Conservation (phyloP, 2,113 vertebrate genomes). For the Verasper variegatus region DNA sequence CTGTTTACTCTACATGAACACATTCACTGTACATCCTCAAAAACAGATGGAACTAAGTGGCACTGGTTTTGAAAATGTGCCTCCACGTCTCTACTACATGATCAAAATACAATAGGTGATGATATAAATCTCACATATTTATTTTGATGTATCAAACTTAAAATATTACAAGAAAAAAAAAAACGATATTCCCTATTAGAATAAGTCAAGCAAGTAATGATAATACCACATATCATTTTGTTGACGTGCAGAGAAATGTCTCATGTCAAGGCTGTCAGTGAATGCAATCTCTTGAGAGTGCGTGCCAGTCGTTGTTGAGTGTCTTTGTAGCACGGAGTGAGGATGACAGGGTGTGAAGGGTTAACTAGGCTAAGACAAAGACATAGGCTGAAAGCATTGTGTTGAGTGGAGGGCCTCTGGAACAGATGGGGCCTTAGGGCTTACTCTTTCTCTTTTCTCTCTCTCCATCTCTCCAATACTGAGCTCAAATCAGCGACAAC, state of each 20-base stretch:
- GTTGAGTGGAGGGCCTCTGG: constrained; percentile 68
- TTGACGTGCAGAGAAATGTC: constrained; percentile 40
- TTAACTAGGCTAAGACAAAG: constrained; percentile 83
- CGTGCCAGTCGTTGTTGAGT: background rate
- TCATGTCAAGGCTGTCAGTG: constrained; percentile 40
- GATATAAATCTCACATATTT: background rate
- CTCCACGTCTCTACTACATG: background rate
- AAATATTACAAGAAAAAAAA: constrained; percentile 10
- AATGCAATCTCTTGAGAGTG: constrained; percentile 18
- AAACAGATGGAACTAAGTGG: background rate
- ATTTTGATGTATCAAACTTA: background rate
- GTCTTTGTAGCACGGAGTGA: constrained; percentile 50
- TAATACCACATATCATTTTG: constrained; percentile 15
- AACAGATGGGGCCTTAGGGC: constrained; percentile 71
- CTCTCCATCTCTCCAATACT: constrained; percentile 11
- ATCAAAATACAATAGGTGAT: constrained; percentile 20
- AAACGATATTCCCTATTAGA: background rate
- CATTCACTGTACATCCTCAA: background rate
- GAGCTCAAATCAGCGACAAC: constrained; percentile 38
- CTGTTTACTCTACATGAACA: constrained; percentile 6
- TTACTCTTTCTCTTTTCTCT: constrained; percentile 30
- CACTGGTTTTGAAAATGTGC: constrained; percentile 3
- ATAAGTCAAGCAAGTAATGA: background rate
- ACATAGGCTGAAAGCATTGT: constrained; percentile 70
- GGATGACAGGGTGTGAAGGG: constrained; percentile 75